Percentiles rank a stretch among this genome's conserved stretches.
Evolutionary conservation across 2,113 vertebrate genomes (phyloP).

Genomic region (Clarias magur): DNA sequence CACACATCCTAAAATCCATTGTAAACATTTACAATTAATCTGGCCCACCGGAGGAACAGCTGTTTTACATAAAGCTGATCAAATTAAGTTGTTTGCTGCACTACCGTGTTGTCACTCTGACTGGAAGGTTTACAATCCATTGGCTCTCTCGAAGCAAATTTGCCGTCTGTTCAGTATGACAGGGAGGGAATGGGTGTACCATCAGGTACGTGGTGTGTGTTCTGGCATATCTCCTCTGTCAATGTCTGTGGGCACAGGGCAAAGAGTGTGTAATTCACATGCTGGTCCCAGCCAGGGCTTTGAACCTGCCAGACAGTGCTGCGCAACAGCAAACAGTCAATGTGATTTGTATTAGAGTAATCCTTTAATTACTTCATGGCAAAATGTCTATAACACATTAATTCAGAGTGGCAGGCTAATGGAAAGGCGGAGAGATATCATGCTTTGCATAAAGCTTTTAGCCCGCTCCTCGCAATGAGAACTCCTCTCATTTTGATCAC

Average conservation of each 20-base stretch:
- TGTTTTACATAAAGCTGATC: conserved; percentile 76
- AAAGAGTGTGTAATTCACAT: conserved; percentile 42
- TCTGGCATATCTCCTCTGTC: conserved; percentile 49
- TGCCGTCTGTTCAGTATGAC: conserved; percentile 52
- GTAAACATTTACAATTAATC: conserved; percentile 79
- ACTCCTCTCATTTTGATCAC: conserved; percentile 69
- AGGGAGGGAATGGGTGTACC: conserved; percentile 42
- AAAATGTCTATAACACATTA: conserved; percentile 75
- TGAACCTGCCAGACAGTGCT: conserved; percentile 59
- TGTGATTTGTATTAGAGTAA: conserved; percentile 71
- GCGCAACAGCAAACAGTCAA: conserved; percentile 70
- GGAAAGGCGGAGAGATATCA: conserved; percentile 69
- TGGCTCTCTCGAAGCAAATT: conserved; percentile 46
- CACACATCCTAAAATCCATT: conserved; percentile 74
- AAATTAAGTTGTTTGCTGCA: conserved; percentile 75
- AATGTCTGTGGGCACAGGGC: conserved; percentile 36
- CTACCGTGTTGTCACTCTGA: conserved; percentile 63
- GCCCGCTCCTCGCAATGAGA: conserved; percentile 60
- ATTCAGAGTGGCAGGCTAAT: conserved; percentile 72
- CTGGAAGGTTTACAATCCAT: conserved; percentile 58
- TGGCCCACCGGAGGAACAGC: conserved; percentile 55
- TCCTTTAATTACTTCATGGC: conserved; percentile 77
- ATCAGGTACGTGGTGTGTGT: conserved; percentile 22
- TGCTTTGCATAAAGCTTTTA: conserved; percentile 79
- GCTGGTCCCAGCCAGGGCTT: conserved; percentile 52